Conservation (phyloP, 2,888 invertebrate species). For the Epinotia brunnichana region DNA sequence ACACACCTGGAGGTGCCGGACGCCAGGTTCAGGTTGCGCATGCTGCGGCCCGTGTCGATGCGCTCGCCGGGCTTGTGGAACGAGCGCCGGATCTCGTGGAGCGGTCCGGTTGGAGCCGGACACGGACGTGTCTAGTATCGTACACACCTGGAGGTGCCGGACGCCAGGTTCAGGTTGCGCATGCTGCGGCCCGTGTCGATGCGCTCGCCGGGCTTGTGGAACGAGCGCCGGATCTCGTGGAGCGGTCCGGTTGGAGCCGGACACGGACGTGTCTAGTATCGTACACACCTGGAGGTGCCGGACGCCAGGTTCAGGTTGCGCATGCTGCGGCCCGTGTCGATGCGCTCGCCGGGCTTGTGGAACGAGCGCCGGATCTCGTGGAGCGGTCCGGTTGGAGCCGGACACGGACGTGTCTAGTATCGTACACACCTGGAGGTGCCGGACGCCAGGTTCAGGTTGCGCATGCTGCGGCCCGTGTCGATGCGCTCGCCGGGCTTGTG, state of each 20-base stretch:
- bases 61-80: conserved; percentile 73
- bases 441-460: conserved; percentile 80
- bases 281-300: too few relatives aligned
- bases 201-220: conserved; percentile 71
- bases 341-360: conserved; percentile 71
- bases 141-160: conserved; percentile 51
- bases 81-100: conserved; percentile 74
- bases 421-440: too few relatives aligned
- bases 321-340: conserved; percentile 74
- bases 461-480: conserved; percentile 76
- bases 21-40: conserved; percentile 82
- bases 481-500: conserved; percentile 70
- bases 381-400: too few relatives aligned
- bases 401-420: too few relatives aligned
- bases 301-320: conserved; percentile 81
- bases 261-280: too few relatives aligned
- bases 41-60: conserved; percentile 73
- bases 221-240: conserved; percentile 76
- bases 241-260: too few relatives aligned
- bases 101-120: too few relatives aligned
- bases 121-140: too few relatives aligned
- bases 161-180: conserved; percentile 81
- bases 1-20: conserved; percentile 52
- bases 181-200: conserved; percentile 74
- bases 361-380: conserved; percentile 77